These are phyloP conservation scores for Pristionchus mayeri DNA, from an alignment of 2,888 invertebrate genomes.

Conservation along the genomic window DNA sequence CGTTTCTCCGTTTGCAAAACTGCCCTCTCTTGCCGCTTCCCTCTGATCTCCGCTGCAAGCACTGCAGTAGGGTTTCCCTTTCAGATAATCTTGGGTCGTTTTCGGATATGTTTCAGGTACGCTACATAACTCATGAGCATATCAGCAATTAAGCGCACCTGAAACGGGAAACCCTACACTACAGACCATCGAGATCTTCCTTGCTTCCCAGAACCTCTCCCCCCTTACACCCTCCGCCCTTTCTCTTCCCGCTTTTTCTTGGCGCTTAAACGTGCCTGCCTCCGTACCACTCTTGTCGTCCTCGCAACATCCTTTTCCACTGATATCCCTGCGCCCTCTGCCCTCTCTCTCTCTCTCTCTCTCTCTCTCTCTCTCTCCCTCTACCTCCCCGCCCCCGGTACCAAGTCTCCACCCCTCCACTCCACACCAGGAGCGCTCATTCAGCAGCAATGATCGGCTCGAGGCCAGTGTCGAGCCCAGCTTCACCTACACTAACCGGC, in stretches of 20 bases:
- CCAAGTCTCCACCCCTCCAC: constrained; percentile 30
- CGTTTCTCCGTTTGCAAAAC: background rate
- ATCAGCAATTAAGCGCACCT: background rate
- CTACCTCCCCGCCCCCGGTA: background rate
- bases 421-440: constrained; percentile 25
- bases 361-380: background rate
- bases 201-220: background rate
- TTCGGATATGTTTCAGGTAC: no score
- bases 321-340: no score
- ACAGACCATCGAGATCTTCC: background rate
- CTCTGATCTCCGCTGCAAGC: background rate
- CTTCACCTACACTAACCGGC: background rate
- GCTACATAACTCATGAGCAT: no score
- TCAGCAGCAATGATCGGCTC: background rate
- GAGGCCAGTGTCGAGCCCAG: background rate
- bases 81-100: background rate
- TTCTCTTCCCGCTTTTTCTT: background rate
- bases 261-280: constrained; percentile 1
- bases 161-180: no score
- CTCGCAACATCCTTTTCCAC: background rate
- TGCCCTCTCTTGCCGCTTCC: background rate
- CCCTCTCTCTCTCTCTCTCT: background rate
- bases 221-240: background rate
- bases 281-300: constrained; percentile 4
- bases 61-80: no score